Conservation (phyloP, 2,797 vertebrate genomes). For the Myoxocephalus aenaeus region DNA sequence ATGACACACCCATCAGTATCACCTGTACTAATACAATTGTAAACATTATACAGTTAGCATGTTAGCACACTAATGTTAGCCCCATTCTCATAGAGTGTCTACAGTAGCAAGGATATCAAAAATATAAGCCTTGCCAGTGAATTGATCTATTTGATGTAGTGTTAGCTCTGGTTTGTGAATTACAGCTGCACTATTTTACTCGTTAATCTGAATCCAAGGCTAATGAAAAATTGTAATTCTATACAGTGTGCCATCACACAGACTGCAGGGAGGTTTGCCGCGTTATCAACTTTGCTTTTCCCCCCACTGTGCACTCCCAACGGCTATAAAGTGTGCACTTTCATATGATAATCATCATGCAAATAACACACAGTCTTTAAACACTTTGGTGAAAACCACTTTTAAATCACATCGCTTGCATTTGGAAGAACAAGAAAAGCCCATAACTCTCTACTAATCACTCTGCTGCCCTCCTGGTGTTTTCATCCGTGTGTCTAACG, state of each 20-base stretch:
- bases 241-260: constrained; percentile 13
- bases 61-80: background rate
- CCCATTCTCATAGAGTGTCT: background rate
- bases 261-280: background rate
- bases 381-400: constrained; percentile 10
- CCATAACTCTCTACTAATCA: constrained; percentile 30
- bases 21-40: background rate
- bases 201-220: background rate
- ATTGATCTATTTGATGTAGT: background rate
- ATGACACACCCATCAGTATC: background rate
- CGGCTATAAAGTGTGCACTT: constrained; percentile 16
- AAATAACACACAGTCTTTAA: constrained; percentile 38
- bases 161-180: background rate
- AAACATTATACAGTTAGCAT: background rate
- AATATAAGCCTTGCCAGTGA: background rate
- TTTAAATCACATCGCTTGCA: constrained; percentile 8
- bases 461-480: constrained; percentile 17
- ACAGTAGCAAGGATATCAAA: background rate
- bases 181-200: background rate
- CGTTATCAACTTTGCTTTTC: constrained; percentile 3
- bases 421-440: constrained; percentile 22
- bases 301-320: background rate
- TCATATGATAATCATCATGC: constrained; percentile 7
- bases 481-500: constrained; percentile 26
- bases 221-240: background rate